Conservation (phyloP, 2,113 vertebrate species). For the Trichomycterus rosablanca region DNA sequence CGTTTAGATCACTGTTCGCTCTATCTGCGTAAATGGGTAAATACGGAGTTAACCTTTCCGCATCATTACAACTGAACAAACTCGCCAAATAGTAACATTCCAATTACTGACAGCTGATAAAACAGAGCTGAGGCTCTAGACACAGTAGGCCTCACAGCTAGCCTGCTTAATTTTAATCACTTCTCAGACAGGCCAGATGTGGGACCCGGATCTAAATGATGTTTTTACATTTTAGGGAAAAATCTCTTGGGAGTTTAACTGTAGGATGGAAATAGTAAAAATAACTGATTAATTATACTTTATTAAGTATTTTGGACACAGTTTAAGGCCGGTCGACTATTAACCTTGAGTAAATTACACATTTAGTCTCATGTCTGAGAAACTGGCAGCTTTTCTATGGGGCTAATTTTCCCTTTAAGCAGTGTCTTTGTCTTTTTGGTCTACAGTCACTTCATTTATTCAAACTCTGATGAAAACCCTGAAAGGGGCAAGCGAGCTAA, state of each 20-base stretch:
- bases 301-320: not conserved
- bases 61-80: constrained; percentile 49
- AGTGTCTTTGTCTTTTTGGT: not conserved
- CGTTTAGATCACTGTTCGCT: not conserved
- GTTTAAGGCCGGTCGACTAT: not conserved
- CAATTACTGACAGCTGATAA: constrained; percentile 52
- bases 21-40: constrained; percentile 30
- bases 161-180: constrained; percentile 25
- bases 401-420: not conserved
- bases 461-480: not conserved
- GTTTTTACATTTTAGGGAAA: constrained; percentile 9
- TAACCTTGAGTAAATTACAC: constrained; percentile 3
- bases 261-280: not conserved
- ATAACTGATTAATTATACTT: constrained; percentile 1
- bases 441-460: constrained; percentile 13
- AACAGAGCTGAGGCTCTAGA: constrained; percentile 26
- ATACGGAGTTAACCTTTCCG: constrained; percentile 41
- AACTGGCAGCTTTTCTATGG: not conserved
- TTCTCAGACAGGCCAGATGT: constrained; percentile 40
- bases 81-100: constrained; percentile 36
- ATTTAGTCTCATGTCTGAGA: not conserved
- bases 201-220: constrained; percentile 9
- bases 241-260: constrained; percentile 11
- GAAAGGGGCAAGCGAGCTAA: constrained; percentile 6
- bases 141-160: not conserved